Conservation (phyloP, 2,797 vertebrate genomes). For the Macrochelys suwanniensis region DNA sequence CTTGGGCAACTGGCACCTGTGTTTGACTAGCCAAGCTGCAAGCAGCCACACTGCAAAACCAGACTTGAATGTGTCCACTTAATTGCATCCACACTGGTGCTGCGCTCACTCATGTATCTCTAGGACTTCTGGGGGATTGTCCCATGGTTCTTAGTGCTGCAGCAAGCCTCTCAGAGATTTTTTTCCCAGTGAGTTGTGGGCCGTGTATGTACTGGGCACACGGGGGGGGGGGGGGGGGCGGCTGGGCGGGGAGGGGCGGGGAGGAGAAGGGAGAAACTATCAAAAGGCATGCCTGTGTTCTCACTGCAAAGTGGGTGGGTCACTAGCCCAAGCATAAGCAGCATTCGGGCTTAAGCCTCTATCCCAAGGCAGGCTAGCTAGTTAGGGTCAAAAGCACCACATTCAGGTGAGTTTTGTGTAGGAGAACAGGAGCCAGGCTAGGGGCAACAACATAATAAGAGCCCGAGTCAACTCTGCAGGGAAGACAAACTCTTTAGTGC, state of each 20-base stretch:
- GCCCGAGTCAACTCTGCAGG: neutral
- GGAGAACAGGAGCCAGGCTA: neutral
- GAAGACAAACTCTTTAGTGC: neutral
- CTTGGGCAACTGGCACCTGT: neutral
- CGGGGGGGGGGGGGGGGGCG: too few species aligned
- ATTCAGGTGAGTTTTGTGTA: neutral
- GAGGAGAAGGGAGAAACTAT: too few species aligned
- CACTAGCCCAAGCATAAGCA: neutral
- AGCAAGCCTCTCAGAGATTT: neutral
- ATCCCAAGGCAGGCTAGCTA: neutral
- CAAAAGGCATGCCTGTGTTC: neutral
- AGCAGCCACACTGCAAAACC: neutral
- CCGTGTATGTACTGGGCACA: too few species aligned
- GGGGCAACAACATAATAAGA: neutral
- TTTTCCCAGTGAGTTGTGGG: too few species aligned
- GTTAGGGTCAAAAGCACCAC: neutral
- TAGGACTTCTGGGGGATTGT: neutral
- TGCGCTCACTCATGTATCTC: neutral
- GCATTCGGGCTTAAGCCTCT: neutral
- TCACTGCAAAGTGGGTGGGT: neutral
- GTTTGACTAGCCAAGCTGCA: neutral
- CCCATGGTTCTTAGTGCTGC: too few species aligned
- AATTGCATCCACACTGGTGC: neutral
- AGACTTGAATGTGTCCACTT: too few species aligned
- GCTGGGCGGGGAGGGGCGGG: too few species aligned